These are phyloP conservation scores for Chaetura pelagica DNA, from an alignment of 2,113 vertebrate genomes.

Conservation along the genomic window DNA sequence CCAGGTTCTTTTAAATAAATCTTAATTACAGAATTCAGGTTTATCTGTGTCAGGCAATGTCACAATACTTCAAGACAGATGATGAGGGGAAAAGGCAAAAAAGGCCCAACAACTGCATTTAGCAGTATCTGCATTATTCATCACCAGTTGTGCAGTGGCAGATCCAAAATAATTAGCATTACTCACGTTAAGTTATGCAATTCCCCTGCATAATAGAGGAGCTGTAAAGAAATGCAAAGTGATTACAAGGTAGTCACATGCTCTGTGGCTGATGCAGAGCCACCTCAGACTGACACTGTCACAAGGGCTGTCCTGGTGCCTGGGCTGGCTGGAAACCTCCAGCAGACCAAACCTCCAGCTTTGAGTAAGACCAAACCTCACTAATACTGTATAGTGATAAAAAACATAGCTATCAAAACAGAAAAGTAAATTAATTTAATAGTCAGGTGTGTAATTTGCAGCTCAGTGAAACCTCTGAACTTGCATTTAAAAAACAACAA, in stretches of 20 bases:
- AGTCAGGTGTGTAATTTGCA: neutral
- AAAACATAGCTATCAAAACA: neutral
- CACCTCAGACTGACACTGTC: neutral
- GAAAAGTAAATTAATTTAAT: neutral
- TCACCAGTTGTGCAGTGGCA: conserved; percentile 43
- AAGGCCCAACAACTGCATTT: neutral
- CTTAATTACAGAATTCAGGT: conserved; percentile 40
- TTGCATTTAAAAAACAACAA: neutral
- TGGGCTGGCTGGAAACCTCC: neutral
- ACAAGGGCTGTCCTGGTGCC: neutral
- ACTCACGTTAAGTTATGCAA: conserved; percentile 48
- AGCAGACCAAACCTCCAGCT: neutral
- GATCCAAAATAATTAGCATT: conserved; percentile 62
- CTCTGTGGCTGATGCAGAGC: neutral
- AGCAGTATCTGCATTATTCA: conserved; percentile 67
- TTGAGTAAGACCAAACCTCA: neutral
- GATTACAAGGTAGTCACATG: neutral
- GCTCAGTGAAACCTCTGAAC: neutral
- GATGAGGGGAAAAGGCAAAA: conserved; percentile 20
- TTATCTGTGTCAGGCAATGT: conserved; percentile 33
- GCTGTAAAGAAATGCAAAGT: neutral
- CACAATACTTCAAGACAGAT: conserved; percentile 54
- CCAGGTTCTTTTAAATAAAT: neutral
- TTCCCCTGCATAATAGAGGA: neutral
- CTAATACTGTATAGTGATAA: neutral